These are phyloP conservation scores for Pterocles orientalis DNA, from an alignment of 2,113 vertebrate species.

Conservation along the genomic window DNA sequence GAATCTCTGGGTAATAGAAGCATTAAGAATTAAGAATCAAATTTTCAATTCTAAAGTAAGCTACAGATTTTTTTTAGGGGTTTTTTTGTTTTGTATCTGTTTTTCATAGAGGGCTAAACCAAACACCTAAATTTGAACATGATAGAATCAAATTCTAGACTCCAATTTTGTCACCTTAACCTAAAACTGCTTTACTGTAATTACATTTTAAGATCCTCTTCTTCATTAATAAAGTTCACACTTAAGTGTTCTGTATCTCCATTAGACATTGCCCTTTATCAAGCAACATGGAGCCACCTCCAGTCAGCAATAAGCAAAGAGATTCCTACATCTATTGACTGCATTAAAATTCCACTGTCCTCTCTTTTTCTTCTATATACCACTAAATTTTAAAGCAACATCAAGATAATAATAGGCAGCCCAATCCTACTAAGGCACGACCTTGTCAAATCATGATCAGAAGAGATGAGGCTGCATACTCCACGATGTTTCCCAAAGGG, in stretches of 20 bases:
- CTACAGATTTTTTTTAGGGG: background rate
- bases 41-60: background rate
- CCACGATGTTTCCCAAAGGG: conserved; percentile 21
- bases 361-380: background rate
- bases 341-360: background rate
- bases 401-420: conserved; percentile 39
- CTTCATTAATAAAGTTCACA: background rate
- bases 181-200: background rate
- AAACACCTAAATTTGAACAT: background rate
- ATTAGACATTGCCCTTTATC: background rate
- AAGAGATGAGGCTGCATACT: conserved; percentile 19
- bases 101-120: background rate
- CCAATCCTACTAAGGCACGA: conserved; percentile 19
- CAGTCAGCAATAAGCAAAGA: background rate
- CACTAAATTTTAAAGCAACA: conserved; percentile 28
- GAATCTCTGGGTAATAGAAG: background rate
- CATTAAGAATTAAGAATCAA: background rate
- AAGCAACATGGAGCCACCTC: background rate
- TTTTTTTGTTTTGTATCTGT: background rate
- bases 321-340: background rate
- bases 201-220: background rate
- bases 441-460: conserved; percentile 50
- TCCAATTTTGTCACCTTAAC: background rate
- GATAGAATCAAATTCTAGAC: background rate
- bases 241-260: background rate